Percentiles rank a stretch among this genome's conserved stretches.
Conservation (phyloP, 2,113 vertebrate species). For the Electrona antarctica region DNA sequence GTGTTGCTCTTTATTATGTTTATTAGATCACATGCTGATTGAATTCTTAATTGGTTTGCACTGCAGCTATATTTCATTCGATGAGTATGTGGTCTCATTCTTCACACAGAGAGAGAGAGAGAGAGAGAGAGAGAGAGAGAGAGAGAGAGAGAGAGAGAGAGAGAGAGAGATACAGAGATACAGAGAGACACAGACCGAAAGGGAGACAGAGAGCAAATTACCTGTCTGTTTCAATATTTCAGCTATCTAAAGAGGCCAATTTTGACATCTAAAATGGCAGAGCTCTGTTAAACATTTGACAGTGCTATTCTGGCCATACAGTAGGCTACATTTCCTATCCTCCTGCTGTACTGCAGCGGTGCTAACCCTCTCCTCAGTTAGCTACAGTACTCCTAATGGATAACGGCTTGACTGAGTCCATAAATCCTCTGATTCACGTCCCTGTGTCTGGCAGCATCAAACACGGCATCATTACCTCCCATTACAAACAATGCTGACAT, state of each 20-base stretch:
- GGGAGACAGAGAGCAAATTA: neutral
- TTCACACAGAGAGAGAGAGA: neutral
- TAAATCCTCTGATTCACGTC: conserved; percentile 65
- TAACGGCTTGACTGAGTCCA: conserved; percentile 61
- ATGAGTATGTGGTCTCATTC: neutral
- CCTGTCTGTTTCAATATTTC: neutral
- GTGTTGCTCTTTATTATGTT: no score
- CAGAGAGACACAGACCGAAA: neutral
- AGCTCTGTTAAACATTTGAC: conserved; percentile 22
- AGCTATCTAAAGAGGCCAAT: conserved; percentile 1
- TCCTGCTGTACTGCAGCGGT: conserved; percentile 5
- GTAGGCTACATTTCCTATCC: neutral
- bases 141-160: neutral
- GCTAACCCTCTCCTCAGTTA: conserved; percentile 35
- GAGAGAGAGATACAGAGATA: neutral
- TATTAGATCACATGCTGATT: no score
- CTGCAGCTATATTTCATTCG: no score
- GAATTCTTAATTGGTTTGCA: neutral
- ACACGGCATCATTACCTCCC: conserved; percentile 58
- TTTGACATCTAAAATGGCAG: conserved; percentile 24
- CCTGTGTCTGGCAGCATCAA: conserved; percentile 61
- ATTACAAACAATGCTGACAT: conserved; percentile 54
- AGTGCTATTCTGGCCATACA: conserved; percentile 1
- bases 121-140: neutral
- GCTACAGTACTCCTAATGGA: conserved; percentile 40